Conservation (phyloP, 2,113 vertebrate species). For the Arizona elegans region DNA sequence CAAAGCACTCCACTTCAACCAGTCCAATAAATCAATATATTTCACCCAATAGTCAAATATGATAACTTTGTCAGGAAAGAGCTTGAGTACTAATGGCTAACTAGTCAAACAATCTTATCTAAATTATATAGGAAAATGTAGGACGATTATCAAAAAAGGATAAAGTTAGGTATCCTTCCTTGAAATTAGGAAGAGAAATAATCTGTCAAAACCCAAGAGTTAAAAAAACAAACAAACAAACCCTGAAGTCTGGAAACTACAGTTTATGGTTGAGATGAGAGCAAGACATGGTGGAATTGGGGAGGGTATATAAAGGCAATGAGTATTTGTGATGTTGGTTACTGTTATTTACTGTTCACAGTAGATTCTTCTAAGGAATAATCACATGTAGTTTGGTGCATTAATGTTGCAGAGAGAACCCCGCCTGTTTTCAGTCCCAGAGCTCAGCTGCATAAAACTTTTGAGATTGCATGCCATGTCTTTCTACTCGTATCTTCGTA, state of each 20-base stretch:
- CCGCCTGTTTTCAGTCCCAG: not conserved
- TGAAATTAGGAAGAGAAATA: not conserved
- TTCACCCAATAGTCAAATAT: conserved; percentile 66
- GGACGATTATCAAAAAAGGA: conserved; percentile 57
- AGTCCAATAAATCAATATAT: conserved; percentile 65
- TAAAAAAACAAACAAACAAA: not conserved
- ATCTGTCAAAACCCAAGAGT: not conserved
- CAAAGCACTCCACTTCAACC: conserved; percentile 66
- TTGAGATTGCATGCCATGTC: not conserved
- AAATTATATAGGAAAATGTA: conserved; percentile 57
- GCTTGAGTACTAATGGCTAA: conserved; percentile 63
- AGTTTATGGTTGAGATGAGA: not conserved
- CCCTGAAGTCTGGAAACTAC: not conserved
- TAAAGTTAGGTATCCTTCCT: conserved; percentile 22
- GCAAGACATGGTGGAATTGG: not conserved
- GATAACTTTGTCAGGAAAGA: conserved; percentile 41
- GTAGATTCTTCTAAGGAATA: not conserved
- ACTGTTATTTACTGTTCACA: not conserved
- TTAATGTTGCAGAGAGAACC: not conserved
- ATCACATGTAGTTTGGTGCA: not conserved
- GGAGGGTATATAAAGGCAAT: not conserved
- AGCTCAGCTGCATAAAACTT: not conserved
- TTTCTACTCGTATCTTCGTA: not conserved
- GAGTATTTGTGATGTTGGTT: not conserved
- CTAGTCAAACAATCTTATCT: conserved; percentile 50